Percentiles rank a stretch among this genome's conserved stretches.
Evolutionary conservation across 2,888 invertebrate genomes (phyloP).

Genomic region (Shargacucullia verbasci): DNA sequence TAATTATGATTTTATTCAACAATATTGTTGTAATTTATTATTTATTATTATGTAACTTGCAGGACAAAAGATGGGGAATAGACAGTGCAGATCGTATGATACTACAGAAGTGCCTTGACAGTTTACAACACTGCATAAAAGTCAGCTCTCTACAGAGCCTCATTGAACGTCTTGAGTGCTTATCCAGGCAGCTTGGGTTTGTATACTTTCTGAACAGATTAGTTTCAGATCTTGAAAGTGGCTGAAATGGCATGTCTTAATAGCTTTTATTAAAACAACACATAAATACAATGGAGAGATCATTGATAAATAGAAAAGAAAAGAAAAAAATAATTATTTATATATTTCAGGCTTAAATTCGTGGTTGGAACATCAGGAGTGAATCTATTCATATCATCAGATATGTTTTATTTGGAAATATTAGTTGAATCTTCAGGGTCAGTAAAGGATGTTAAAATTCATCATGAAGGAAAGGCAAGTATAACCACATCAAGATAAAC

Average conservation of each 20-base stretch:
- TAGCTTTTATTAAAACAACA: no score
- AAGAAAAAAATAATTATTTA: background rate
- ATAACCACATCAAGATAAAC: slow-evolving; percentile 9
- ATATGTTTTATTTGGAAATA: slow-evolving; percentile 98
- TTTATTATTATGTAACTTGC: slow-evolving; percentile 32
- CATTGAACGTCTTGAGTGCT: slow-evolving; percentile 96
- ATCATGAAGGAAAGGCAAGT: slow-evolving; percentile 95
- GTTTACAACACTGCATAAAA: slow-evolving; percentile 97
- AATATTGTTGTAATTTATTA: background rate
- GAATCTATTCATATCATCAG: slow-evolving; percentile 97
- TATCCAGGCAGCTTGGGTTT: slow-evolving; percentile 96
- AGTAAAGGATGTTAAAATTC: slow-evolving; percentile 96
- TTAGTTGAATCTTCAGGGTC: slow-evolving; percentile 94
- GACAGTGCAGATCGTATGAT: slow-evolving; percentile 95
- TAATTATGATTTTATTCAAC: no score
- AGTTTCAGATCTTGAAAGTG: no score
- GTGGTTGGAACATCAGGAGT: slow-evolving; percentile 94
- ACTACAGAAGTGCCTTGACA: slow-evolving; percentile 96
- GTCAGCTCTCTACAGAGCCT: slow-evolving; percentile 97
- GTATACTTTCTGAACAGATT: slow-evolving; percentile 46
- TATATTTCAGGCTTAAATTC: slow-evolving; percentile 92
- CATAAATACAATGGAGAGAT: no score
- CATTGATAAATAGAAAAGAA: no score
- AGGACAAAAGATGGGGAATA: slow-evolving; percentile 97
- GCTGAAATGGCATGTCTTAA: no score